phyloP scores from a whole-genome alignment of 2,113 vertebrate species.

The Corydoras sp. region DNA sequence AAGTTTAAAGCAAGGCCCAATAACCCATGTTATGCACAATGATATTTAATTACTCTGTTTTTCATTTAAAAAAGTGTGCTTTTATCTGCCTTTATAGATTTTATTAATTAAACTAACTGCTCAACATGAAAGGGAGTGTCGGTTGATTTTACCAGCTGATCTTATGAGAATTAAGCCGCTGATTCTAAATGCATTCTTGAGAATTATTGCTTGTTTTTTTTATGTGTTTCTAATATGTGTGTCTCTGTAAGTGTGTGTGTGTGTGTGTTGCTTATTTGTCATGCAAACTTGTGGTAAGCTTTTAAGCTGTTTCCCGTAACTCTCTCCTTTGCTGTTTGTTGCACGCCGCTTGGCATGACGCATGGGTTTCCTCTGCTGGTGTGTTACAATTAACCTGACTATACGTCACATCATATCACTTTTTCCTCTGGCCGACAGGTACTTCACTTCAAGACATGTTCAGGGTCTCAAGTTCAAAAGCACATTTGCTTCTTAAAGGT shows the following conservation, averaged over 20 bases:
- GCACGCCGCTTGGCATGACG: conserved; percentile 28
- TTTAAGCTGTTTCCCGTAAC: conserved; percentile 23
- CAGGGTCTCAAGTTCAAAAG: neutral
- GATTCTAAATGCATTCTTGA: neutral
- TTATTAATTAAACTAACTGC: conserved; percentile 1
- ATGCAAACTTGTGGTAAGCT: conserved; percentile 35
- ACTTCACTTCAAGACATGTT: neutral
- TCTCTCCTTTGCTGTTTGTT: conserved; percentile 15
- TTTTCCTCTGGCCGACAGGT: neutral
- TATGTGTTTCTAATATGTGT: conserved; percentile 13
- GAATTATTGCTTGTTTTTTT: neutral
- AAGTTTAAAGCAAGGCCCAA: no score
- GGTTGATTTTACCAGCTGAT: neutral
- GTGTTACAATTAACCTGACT: conserved; percentile 25
- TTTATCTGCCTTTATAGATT: conserved; percentile 7
- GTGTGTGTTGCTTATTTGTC: conserved; percentile 17
- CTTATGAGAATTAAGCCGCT: neutral
- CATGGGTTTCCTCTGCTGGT: conserved; percentile 30
- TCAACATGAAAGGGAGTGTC: neutral
- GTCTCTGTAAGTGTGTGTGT: conserved; percentile 7
- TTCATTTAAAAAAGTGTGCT: no score
- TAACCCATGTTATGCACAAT: no score
- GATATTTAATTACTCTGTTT: neutral
- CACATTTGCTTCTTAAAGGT: conserved; percentile 34
- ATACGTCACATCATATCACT: neutral